phyloP scores from a whole-genome alignment of 2,888 invertebrate genomes.

The Dendrolimus houi region DNA sequence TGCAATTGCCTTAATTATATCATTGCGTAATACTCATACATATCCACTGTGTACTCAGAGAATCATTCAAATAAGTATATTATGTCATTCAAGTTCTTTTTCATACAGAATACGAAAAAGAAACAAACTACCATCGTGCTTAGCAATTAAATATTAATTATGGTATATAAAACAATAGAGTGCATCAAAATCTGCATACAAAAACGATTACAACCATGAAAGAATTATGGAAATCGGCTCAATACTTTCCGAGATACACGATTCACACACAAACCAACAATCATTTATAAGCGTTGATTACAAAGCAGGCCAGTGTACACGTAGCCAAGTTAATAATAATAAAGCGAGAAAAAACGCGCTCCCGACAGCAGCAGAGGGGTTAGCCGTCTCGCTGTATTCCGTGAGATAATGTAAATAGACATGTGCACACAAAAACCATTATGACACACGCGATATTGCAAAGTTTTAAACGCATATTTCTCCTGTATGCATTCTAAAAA shows the following conservation, averaged over 20 bases:
- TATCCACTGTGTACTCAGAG: too few species aligned
- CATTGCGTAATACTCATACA: too few species aligned
- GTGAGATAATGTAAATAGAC: constrained; percentile 52
- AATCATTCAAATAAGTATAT: too few species aligned
- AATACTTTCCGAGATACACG: constrained; percentile 5
- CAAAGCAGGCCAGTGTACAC: constrained; percentile 21
- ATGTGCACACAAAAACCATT: constrained; percentile 28
- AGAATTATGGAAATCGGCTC: neutral
- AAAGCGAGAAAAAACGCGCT: constrained; percentile 64
- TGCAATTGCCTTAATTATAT: too few species aligned
- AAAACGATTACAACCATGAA: neutral
- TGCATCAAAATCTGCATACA: neutral
- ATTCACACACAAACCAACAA: constrained; percentile 1
- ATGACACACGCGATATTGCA: constrained; percentile 26
- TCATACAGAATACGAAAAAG: too few species aligned
- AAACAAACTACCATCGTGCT: too few species aligned
- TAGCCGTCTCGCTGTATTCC: constrained; percentile 43
- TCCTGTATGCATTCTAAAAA: constrained; percentile 15
- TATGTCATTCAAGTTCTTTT: too few species aligned
- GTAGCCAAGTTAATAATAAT: constrained; percentile 67
- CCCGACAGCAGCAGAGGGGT: constrained; percentile 52
- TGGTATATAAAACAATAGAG: too few species aligned
- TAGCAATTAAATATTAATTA: too few species aligned
- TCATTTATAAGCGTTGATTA: constrained; percentile 11
- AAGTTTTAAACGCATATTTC: constrained; percentile 22